A percentile compares a stretch with the other conserved stretches of the same genome.
Evolutionary conservation across 2,797 vertebrate genomes (phyloP).

Genomic region (Neostethus bicornis): DNA sequence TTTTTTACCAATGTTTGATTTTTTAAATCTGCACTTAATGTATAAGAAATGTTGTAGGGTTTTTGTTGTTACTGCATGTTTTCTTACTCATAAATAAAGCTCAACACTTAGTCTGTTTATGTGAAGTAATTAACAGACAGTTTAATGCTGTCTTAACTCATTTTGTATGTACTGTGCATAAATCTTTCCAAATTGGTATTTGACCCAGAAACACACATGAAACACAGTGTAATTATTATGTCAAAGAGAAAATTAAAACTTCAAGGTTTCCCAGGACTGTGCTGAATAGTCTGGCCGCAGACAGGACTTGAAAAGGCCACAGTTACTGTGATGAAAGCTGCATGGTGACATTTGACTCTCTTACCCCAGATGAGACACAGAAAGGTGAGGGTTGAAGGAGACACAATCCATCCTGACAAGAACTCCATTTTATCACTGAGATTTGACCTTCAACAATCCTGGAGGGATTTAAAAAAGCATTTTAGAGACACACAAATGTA

Average conservation of each 20-base stretch:
- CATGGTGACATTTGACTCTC: conserved; percentile 55
- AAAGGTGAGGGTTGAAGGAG: conserved; percentile 56
- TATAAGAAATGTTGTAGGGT: too few species aligned
- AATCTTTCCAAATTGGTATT: conserved; percentile 3
- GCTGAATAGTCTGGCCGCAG: conserved; percentile 27
- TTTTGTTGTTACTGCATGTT: too few species aligned
- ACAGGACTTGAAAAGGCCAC: conserved; percentile 54
- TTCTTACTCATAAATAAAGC: too few species aligned
- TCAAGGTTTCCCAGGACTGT: conserved; percentile 23
- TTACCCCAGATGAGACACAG: conserved; percentile 72
- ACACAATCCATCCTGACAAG: conserved; percentile 56
- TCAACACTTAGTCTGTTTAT: neutral
- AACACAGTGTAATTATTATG: conserved; percentile 12
- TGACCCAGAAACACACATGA: neutral
- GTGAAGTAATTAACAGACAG: neutral
- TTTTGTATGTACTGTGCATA: neutral
- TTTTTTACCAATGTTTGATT: too few species aligned
- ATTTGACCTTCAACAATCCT: conserved; percentile 49
- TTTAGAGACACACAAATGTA: conserved; percentile 19
- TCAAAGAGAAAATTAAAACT: conserved; percentile 23
- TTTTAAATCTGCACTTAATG: too few species aligned
- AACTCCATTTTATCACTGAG: conserved; percentile 65
- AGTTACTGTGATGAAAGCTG: conserved; percentile 39
- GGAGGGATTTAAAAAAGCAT: conserved; percentile 15
- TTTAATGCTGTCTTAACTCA: neutral